Percentiles rank a stretch among this genome's conserved stretches.
Conservation (phyloP, 2,888 invertebrate species). For the Conops quadrifasciatus region DNA sequence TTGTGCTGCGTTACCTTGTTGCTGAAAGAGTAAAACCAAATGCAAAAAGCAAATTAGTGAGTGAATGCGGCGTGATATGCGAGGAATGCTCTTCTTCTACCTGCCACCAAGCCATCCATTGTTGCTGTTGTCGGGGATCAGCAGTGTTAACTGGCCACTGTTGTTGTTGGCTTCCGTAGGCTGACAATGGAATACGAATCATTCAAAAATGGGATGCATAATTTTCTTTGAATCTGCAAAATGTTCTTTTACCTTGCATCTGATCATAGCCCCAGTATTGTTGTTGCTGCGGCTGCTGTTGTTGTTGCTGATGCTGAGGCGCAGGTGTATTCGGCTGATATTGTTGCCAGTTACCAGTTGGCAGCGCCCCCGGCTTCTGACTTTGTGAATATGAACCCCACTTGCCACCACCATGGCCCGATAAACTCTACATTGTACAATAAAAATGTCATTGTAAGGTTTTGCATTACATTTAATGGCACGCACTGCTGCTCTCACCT, state of each 20-base stretch:
- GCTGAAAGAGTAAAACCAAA: slow-evolving; percentile 35
- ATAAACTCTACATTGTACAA: slow-evolving; percentile 33
- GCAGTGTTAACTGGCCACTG: slow-evolving; percentile 56
- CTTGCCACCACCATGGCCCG: slow-evolving; percentile 51
- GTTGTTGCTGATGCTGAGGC: slow-evolving; percentile 45
- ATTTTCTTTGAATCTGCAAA: background rate
- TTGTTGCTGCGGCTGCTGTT: slow-evolving; percentile 48
- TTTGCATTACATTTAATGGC: background rate
- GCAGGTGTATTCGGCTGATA: slow-evolving; percentile 38
- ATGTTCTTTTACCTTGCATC: slow-evolving; percentile 54
- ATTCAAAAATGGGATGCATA: background rate
- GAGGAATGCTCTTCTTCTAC: slow-evolving; percentile 45
- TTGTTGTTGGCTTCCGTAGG: slow-evolving; percentile 58
- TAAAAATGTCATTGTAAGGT: background rate
- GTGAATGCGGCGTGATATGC: background rate
- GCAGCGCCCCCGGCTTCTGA: slow-evolving; percentile 43
- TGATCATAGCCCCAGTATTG: slow-evolving; percentile 63
- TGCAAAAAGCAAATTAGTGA: background rate
- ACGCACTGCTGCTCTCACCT: slow-evolving; percentile 38
- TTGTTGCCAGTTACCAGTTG: slow-evolving; percentile 51
- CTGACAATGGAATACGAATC: slow-evolving; percentile 42
- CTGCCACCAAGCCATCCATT: slow-evolving; percentile 65
- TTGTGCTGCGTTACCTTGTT: slow-evolving; percentile 44
- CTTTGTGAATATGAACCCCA: slow-evolving; percentile 55
- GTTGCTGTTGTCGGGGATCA: slow-evolving; percentile 62